Evolutionary conservation across 2,888 invertebrate genomes (phyloP), one percentile per base, ranked within the genome.

Genomic region (Carpatolechia fugitivella): DNA sequence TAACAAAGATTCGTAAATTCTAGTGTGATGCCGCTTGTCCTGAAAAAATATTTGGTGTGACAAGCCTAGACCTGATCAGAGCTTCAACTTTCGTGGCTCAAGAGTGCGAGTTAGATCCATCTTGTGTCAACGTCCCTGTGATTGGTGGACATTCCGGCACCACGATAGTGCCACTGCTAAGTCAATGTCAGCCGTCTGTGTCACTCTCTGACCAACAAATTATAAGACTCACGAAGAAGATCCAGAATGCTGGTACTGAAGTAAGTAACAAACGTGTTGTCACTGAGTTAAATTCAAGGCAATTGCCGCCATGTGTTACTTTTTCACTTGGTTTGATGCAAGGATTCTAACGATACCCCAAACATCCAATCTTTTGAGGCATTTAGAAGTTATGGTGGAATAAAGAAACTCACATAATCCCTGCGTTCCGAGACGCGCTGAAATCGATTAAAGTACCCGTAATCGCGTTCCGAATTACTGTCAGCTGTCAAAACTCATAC

Each of bases 161-260:
- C 53, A 98, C 98, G 59, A 98, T 99, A 77, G 94, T 99, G 74
- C 98, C 98, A 3, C 82, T 99, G 55, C 93, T 98, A 61, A 97
- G 97, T 8, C 97, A 97, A 85, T 93, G 94, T 59, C 93, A 93
- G 92, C 55, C 55, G 4, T 35, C 44, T 5, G 14, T 55, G 1
- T 10, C 24, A 4, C 16, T 50, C n/a, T 6, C 93, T 14, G 95
- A 94, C 55, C 91, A 96, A 72, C 90, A 97, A 55, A n/a, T n/a
- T 3, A 93, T 95, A 70, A 94, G 94, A 53, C 86, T 99, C 56
- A 97, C 97, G 0, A 93, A 92, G 62, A 93, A 98, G 69, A 98
- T 98, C 73, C 98, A 98, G 90, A 97, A 98, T 84, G 98, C 98
- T 61, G 98, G 98, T 56, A 98, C 98, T 52, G 98, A 98, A 90